These are phyloP conservation scores for Apteryx owenii DNA, from an alignment of 2,113 vertebrate genomes.

Conservation along the genomic window DNA sequence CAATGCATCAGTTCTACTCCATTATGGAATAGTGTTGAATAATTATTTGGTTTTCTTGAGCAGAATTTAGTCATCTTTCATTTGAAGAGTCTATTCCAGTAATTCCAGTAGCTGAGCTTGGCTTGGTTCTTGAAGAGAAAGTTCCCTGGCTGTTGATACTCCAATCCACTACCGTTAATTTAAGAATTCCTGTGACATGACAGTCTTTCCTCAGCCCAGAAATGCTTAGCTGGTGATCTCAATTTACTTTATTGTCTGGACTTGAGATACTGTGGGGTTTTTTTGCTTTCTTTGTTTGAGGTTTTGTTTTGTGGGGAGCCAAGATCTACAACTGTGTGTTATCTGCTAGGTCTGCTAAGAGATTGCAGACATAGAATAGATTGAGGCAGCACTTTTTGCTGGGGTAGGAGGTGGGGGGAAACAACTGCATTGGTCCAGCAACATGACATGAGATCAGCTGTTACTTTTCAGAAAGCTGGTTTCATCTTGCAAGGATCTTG, in stretches of 20 bases:
- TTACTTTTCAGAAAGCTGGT: neutral
- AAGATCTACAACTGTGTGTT: neutral
- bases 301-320: neutral
- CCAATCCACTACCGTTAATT: neutral
- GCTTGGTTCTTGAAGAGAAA: neutral
- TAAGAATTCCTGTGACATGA: neutral
- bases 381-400: neutral
- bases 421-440: neutral
- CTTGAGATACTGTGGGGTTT: neutral
- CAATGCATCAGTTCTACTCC: neutral
- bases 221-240: neutral
- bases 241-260: neutral
- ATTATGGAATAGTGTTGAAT: neutral
- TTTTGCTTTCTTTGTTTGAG: neutral
- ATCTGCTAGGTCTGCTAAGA: neutral
- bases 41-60: neutral
- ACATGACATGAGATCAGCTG: neutral
- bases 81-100: neutral
- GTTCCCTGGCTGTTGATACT: neutral
- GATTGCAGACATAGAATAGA: neutral
- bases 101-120: neutral
- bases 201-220: neutral
- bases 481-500: constrained; percentile 45
- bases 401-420: neutral
- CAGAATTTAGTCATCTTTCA: neutral